phyloP scores from a whole-genome alignment of 2,888 invertebrate genomes.

The Nebria brevicollis region DNA sequence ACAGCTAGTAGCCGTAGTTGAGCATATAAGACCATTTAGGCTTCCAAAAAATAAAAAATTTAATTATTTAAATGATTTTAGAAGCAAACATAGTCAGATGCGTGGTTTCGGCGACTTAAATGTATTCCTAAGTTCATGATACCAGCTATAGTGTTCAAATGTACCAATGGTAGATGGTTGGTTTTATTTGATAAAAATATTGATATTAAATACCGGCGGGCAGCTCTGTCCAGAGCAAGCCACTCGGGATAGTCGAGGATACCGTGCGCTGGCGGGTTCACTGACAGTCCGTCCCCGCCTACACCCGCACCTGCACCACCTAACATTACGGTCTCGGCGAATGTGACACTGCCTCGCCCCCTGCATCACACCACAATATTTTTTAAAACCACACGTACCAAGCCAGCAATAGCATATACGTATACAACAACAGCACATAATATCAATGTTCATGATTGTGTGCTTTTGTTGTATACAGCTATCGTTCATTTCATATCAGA shows the following conservation, averaged over 20 bases:
- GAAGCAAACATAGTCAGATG: too few species aligned
- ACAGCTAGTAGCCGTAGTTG: too few species aligned
- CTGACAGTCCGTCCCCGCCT: slow-evolving; percentile 67
- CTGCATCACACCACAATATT: slow-evolving; percentile 48
- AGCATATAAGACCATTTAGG: too few species aligned
- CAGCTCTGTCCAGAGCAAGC: slow-evolving; percentile 59
- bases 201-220: slow-evolving; percentile 32
- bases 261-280: slow-evolving; percentile 67
- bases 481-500: too few species aligned
- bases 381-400: background rate
- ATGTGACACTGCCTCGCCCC: slow-evolving; percentile 61
- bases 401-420: background rate
- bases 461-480: too few species aligned
- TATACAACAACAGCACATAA: background rate
- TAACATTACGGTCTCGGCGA: slow-evolving; percentile 57
- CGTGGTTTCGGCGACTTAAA: background rate
- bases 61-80: too few species aligned
- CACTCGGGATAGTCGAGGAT: slow-evolving; percentile 70
- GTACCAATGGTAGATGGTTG: slow-evolving; percentile 24
- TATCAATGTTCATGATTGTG: too few species aligned
- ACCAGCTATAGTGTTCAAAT: slow-evolving; percentile 8
- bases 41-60: too few species aligned
- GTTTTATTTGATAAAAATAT: slow-evolving; percentile 20
- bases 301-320: slow-evolving; percentile 58
- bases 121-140: slow-evolving; percentile 6